These are phyloP conservation scores for Drosophila suboccidentalis DNA, from an alignment of 2,888 invertebrate species.

Conservation along the genomic window DNA sequence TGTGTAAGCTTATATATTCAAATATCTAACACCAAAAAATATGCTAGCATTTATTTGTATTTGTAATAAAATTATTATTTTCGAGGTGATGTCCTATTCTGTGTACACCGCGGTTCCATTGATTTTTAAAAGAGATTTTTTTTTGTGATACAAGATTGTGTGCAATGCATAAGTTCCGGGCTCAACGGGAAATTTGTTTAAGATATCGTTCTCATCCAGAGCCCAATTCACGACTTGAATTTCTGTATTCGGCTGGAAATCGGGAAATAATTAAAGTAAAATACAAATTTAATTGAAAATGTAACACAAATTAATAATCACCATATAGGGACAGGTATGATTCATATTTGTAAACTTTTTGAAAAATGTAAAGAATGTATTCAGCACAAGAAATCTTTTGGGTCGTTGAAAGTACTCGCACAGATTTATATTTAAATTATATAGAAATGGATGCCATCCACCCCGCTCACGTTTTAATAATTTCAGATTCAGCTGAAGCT, in stretches of 20 bases:
- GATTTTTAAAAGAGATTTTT: neutral
- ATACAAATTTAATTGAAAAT: neutral
- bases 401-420: neutral
- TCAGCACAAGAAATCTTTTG: neutral
- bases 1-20: conserved; percentile 23
- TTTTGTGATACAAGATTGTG: conserved; percentile 3
- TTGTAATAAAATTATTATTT: neutral
- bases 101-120: conserved; percentile 1
- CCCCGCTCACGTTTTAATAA: neutral
- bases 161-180: neutral
- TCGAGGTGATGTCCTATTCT: neutral
- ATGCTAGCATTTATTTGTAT: neutral
- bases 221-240: neutral
- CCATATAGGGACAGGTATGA: neutral
- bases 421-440: neutral
- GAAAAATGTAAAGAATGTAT: neutral
- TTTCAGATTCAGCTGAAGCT: neutral
- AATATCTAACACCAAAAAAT: conserved; percentile 26
- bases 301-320: neutral
- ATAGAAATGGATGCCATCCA: neutral
- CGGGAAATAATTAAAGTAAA: neutral
- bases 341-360: neutral
- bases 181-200: conserved; percentile 4
- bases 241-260: neutral
- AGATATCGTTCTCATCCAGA: neutral